Evolutionary conservation across 1,140 invertebrate species (phyloP).

Genomic region (Zaprionus kolodkinae): DNA sequence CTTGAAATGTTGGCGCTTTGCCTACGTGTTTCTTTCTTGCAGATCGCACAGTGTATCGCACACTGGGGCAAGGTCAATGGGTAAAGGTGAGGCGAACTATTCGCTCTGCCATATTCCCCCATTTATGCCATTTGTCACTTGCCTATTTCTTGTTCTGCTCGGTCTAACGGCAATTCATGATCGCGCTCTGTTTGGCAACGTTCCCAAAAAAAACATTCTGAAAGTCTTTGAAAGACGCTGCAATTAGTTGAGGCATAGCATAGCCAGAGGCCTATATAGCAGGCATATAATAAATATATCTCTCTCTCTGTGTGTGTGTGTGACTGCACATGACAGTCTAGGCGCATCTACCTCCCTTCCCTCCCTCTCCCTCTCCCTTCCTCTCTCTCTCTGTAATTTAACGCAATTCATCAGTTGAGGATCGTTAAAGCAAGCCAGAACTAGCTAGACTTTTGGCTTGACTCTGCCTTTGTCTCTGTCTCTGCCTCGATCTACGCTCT

Average conservation of each 20-base stretch:
- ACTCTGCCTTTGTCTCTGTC: not conserved
- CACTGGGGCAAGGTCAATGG: slow-evolving; percentile 50
- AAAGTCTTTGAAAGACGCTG: not conserved
- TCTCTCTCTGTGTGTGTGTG: not conserved
- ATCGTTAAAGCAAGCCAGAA: slow-evolving; percentile 2
- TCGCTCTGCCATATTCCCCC: not conserved
- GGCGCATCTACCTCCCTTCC: not conserved
- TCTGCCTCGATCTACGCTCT: not conserved
- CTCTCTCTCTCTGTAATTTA: slow-evolving; percentile 6
- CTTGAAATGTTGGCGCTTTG: slow-evolving; percentile 36
- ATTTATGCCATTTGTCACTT: not conserved
- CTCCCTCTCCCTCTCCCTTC: too few species aligned
- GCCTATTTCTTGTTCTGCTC: slow-evolving; percentile 14
- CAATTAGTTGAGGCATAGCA: slow-evolving; percentile 27
- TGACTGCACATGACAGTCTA: not conserved
- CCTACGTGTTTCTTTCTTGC: slow-evolving; percentile 25
- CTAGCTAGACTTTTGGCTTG: not conserved
- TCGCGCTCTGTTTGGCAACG: slow-evolving; percentile 53
- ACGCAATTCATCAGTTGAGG: slow-evolving; percentile 16
- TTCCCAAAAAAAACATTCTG: slow-evolving; percentile 23
- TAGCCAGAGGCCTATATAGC: not conserved
- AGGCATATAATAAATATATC: not conserved
- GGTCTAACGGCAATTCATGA: slow-evolving; percentile 38
- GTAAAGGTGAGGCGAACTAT: slow-evolving; percentile 6
- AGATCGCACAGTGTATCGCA: slow-evolving; percentile 16